A percentile compares a stretch with the other conserved stretches of the same genome.
Evolutionary conservation across 1,140 invertebrate genomes (phyloP).

Genomic region (Drosophila oshimai): DNA sequence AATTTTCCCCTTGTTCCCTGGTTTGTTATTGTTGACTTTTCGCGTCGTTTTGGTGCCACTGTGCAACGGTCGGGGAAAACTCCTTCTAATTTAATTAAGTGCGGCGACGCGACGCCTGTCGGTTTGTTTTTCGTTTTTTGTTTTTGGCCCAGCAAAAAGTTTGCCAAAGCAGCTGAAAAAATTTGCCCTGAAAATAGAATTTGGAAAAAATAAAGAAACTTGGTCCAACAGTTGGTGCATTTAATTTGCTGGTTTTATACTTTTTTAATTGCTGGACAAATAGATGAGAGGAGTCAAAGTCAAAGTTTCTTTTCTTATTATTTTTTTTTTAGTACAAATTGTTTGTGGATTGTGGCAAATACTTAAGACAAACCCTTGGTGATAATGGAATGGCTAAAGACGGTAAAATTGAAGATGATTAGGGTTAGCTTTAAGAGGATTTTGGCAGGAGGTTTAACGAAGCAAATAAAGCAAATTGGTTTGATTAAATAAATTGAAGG

Average conservation of each 20-base stretch:
- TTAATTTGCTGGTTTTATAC: slow-evolving; percentile 80
- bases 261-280: slow-evolving; percentile 79
- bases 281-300: slow-evolving; percentile 37
- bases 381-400: slow-evolving; percentile 17
- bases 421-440: not conserved
- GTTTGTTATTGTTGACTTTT: slow-evolving; percentile 53
- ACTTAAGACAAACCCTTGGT: slow-evolving; percentile 13
- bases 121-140: slow-evolving; percentile 40
- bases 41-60: slow-evolving; percentile 42
- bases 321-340: slow-evolving; percentile 51
- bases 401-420: slow-evolving; percentile 11
- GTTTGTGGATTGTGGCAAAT: slow-evolving; percentile 59
- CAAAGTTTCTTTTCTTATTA: not conserved
- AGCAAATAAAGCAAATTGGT: too few species aligned
- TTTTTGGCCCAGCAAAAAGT: slow-evolving; percentile 25
- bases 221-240: slow-evolving; percentile 65
- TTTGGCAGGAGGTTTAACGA: not conserved
- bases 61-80: slow-evolving; percentile 18
- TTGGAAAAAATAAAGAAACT: slow-evolving; percentile 25
- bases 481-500: not conserved
- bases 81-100: slow-evolving; percentile 78
- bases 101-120: slow-evolving; percentile 68
- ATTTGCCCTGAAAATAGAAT: slow-evolving; percentile 21
- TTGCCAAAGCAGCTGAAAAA: slow-evolving; percentile 27
- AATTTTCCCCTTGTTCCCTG: slow-evolving; percentile 33